Evolutionary conservation across 2,888 invertebrate species (phyloP).

Genomic region (Muscina levida): DNA sequence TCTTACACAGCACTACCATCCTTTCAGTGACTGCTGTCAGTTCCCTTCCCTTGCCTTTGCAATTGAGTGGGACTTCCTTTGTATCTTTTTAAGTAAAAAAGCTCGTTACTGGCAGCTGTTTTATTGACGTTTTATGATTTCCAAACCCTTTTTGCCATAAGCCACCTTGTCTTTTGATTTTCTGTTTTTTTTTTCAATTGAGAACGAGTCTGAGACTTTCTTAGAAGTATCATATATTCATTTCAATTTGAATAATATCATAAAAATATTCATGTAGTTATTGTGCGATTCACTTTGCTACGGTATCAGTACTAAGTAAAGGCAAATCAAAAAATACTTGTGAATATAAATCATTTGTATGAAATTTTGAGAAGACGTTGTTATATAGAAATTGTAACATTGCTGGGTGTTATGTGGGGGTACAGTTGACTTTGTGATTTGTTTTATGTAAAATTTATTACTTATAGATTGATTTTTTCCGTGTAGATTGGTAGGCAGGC

Average conservation of each 20-base stretch:
- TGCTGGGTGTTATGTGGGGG: not conserved
- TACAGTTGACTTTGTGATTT: not conserved
- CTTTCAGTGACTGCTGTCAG: no score
- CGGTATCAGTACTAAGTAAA: not conserved
- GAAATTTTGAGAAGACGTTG: not conserved
- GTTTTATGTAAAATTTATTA: not conserved
- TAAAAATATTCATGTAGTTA: conserved; percentile 10
- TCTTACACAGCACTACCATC: no score
- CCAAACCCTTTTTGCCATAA: not conserved
- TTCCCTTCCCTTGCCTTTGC: no score
- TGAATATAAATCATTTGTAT: not conserved
- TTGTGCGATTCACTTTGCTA: no score
- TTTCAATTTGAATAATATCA: conserved; percentile 5
- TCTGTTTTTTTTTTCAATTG: not conserved
- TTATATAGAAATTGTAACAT: not conserved
- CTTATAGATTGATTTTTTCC: conserved; percentile 9
- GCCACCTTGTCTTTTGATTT: not conserved
- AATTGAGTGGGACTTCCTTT: no score
- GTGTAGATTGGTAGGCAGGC: not conserved
- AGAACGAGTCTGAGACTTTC: not conserved
- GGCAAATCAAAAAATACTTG: not conserved
- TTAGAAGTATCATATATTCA: conserved; percentile 11
- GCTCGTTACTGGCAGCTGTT: conserved; percentile 9
- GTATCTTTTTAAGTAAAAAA: not conserved
- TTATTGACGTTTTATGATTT: conserved; percentile 11